phyloP scores from a whole-genome alignment of 2,113 vertebrate species.

The Dipodomys spectabilis region DNA sequence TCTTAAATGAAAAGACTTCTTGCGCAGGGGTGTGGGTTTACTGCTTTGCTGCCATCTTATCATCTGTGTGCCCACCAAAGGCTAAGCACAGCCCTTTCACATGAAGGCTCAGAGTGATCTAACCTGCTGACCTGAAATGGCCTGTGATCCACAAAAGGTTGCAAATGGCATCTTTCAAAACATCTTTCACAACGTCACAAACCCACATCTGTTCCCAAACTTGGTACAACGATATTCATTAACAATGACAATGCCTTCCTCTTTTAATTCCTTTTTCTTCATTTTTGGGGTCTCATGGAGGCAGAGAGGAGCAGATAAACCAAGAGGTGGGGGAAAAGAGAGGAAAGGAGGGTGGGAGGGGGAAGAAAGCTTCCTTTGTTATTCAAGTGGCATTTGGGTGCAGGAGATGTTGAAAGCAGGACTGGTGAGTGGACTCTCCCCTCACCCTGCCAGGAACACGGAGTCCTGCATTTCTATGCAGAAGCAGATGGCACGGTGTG shows the following conservation, averaged over 20 bases:
- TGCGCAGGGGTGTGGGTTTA: background rate
- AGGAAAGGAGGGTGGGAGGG: background rate
- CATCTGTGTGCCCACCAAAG: background rate
- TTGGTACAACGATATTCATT: background rate
- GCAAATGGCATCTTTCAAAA: slow-evolving; percentile 58
- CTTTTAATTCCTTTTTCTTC: too few species aligned
- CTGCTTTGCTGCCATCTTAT: background rate
- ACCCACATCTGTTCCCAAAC: slow-evolving; percentile 40
- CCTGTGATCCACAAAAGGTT: background rate
- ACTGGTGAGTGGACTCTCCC: background rate
- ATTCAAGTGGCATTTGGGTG: background rate
- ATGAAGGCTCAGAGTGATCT: slow-evolving; percentile 2
- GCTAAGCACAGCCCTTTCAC: slow-evolving; percentile 53
- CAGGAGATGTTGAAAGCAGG: slow-evolving; percentile 52
- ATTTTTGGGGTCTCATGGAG: too few species aligned
- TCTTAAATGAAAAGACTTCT: background rate
- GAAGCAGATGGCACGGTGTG: background rate
- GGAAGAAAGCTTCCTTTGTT: background rate
- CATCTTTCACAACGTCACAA: slow-evolving; percentile 13
- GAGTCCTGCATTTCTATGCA: slow-evolving; percentile 39
- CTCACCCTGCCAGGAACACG: background rate
- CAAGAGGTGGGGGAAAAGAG: too few species aligned
- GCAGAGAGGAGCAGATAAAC: too few species aligned
- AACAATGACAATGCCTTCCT: too few species aligned
- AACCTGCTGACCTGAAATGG: slow-evolving; percentile 61